phyloP scores from a whole-genome alignment of 2,113 vertebrate genomes.

The Casuarius casuarius region DNA sequence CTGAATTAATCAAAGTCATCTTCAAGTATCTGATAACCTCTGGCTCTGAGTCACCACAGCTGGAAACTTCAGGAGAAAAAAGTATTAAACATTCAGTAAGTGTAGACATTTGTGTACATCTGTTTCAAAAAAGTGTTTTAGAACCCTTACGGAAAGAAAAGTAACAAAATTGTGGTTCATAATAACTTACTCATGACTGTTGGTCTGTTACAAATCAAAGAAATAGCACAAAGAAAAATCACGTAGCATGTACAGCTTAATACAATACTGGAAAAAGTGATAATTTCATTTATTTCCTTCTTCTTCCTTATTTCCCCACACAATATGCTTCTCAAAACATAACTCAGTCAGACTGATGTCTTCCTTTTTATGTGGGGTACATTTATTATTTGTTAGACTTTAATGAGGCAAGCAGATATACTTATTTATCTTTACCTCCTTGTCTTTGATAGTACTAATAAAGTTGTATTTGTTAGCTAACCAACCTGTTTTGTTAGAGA shows the following conservation, averaged over 20 bases:
- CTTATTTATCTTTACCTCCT: background rate
- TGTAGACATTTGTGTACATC: background rate
- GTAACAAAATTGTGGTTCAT: background rate
- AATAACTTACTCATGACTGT: background rate
- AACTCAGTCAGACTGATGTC: background rate
- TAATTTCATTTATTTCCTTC: background rate
- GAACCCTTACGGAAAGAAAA: background rate
- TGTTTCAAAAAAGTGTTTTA: conserved; percentile 15
- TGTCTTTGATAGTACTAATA: background rate
- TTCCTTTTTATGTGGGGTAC: background rate
- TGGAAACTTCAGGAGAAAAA: conserved; percentile 68
- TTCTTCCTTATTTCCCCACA: background rate
- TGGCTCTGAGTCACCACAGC: conserved; percentile 58
- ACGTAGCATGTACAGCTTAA: background rate
- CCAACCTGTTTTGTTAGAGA: background rate
- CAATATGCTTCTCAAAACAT: background rate
- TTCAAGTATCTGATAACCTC: conserved; percentile 83
- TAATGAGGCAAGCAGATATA: background rate
- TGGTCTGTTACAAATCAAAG: background rate
- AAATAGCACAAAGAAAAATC: background rate
- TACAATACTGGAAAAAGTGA: background rate
- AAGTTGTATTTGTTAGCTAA: background rate
- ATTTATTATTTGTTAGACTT: background rate
- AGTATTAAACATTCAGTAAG: conserved; percentile 46
- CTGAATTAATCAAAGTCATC: conserved; percentile 78